Evolutionary conservation across 2,113 vertebrate genomes (phyloP).

Genomic region (Elaphurus davidianus): DNA sequence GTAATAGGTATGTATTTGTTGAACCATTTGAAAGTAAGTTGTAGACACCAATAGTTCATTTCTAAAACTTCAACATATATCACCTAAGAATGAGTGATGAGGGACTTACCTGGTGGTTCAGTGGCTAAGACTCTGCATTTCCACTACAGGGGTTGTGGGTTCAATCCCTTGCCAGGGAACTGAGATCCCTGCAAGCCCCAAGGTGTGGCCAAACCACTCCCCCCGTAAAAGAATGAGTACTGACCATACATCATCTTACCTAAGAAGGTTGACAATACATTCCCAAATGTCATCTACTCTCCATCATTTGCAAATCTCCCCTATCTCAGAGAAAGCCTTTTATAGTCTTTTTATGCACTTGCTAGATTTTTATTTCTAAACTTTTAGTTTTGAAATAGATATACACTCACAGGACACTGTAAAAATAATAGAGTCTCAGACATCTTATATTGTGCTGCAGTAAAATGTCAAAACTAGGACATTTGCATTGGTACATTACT

Average conservation of each 20-base stretch:
- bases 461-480: not conserved
- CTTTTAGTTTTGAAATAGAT: slow-evolving; percentile 31
- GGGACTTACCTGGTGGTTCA: not conserved
- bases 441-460: not conserved
- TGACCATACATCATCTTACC: not conserved
- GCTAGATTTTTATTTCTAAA: slow-evolving; percentile 11
- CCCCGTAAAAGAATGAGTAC: not conserved
- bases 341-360: not conserved
- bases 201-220: not conserved
- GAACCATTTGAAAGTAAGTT: not conserved
- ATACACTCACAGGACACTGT: not conserved
- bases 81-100: not conserved
- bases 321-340: not conserved
- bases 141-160: not conserved
- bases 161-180: not conserved
- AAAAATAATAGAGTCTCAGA: not conserved
- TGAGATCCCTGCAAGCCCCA: not conserved
- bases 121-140: not conserved
- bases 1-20: not conserved
- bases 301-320: not conserved
- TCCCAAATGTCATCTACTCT: not conserved
- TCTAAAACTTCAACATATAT: not conserved
- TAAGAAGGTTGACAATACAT: not conserved
- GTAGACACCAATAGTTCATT: not conserved
- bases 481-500: not conserved